phyloP scores from a whole-genome alignment of 1,140 invertebrate species.

The Tetranychus urticae region DNA sequence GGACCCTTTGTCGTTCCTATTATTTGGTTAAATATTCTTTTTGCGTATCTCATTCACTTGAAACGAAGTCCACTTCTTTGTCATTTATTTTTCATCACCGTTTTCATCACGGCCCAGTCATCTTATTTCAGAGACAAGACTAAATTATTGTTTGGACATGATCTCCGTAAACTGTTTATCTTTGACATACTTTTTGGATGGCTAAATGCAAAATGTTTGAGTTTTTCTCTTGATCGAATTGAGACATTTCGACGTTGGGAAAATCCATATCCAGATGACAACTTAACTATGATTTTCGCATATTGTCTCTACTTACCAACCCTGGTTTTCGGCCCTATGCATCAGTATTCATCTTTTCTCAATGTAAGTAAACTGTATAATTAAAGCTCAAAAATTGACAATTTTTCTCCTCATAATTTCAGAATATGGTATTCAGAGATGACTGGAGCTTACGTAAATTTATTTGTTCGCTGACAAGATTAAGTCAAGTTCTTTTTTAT shows the following conservation, averaged over 20 bases:
- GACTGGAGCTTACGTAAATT: neutral
- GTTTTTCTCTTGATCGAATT: conserved; percentile 11
- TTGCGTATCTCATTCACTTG: neutral
- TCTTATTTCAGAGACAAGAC: neutral
- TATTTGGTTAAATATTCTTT: neutral
- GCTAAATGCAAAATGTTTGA: conserved; percentile 11
- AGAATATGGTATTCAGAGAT: neutral
- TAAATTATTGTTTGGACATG: neutral
- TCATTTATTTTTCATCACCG: neutral
- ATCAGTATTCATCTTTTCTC: conserved; percentile 6
- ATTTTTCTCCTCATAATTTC: neutral
- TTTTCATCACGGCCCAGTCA: neutral
- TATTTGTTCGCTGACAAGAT: neutral
- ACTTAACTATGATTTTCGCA: conserved; percentile 1
- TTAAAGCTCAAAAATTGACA: neutral
- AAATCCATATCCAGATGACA: neutral
- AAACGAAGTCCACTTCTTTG: neutral
- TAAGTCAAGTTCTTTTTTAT: conserved; percentile 3
- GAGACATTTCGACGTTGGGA: neutral
- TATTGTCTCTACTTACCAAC: conserved; percentile 13
- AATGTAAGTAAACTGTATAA: conserved; percentile 1
- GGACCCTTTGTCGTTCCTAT: neutral
- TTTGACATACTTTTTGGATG: conserved; percentile 13
- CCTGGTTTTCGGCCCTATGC: conserved; percentile 13
- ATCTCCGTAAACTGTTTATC: conserved; percentile 4